Evolutionary conservation across 2,113 vertebrate species (phyloP), one percentile per base, ranked within the genome.

Genomic region (Hylia prasina): DNA sequence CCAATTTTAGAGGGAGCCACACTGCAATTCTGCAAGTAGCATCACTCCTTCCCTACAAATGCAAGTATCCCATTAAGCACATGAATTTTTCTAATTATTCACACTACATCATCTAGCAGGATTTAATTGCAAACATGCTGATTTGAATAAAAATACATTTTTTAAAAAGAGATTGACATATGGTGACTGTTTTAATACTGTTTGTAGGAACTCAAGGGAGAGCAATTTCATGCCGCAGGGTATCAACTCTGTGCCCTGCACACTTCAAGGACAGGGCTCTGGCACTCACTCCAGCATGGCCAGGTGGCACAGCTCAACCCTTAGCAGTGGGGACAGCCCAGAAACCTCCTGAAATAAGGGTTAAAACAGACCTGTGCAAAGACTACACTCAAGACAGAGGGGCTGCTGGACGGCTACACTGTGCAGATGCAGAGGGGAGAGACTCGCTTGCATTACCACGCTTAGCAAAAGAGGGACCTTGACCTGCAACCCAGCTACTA

Each of bases 81-180:
- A 15, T 1, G 25, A 73, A 53, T 45, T 77, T 21, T 51, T 75
- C 82, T 56, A 78, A 82, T 89, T 82, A 82, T 82, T 84, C 87
- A 58, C 39, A 50, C 39, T 11, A 54, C 69, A 35, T 18, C 18
- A 1, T n/a, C 66, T 33, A 57, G 73, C 56, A 48, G 73, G 51
- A 39, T 84, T 95, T 95, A 96, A 95, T 44, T 82, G 77, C 69
- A 89, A 82, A 66, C 80, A 44, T 45, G 60, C 51, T 84, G 92
- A 75, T 91, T 78, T 45, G 77, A 93, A 89, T 78, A 70, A 95
- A 92, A 95, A 91, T 25, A 7, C 2, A 22, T 56, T 71, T 90
- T 5, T 19, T 4, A 50, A 86, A 58, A 28, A 37, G 12, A 75
- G 60, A 84, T 31, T 50, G 65, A 82, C 81, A 48, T 27, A 66